phyloP scores from a whole-genome alignment of 2,113 vertebrate genomes.

The Pimephales promelas region DNA sequence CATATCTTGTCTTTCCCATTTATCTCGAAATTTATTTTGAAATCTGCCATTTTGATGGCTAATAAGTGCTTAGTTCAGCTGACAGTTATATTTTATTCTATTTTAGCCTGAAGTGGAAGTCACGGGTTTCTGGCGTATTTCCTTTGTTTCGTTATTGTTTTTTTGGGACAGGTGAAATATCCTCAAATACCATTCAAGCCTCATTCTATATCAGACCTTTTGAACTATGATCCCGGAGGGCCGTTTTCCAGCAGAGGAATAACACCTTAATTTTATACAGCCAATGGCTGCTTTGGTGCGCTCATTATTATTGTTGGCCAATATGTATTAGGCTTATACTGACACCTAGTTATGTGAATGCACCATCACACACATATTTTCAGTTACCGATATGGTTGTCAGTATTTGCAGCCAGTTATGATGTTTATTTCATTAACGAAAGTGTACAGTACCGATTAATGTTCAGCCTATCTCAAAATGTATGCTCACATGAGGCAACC shows the following conservation, averaged over 20 bases:
- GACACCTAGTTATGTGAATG: conserved; percentile 3
- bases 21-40: not conserved
- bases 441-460: not conserved
- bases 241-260: not conserved
- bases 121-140: not conserved
- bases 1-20: not conserved
- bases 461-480: not conserved
- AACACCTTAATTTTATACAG: not conserved
- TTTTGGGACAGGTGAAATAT: not conserved
- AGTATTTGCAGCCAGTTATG: not conserved
- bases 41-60: not conserved
- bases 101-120: not conserved
- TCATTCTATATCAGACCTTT: not conserved
- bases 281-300: not conserved
- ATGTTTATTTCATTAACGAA: not conserved
- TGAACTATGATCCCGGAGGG: not conserved
- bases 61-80: not conserved
- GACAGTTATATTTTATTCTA: not conserved
- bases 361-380: not conserved
- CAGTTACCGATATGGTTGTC: not conserved
- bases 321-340: not conserved
- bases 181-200: not conserved
- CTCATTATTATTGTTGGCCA: not conserved
- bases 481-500: not conserved
- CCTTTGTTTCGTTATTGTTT: not conserved